A percentile compares a stretch with the other conserved stretches of the same genome.
Evolutionary conservation across 1,140 invertebrate genomes (phyloP).

Genomic region (Calosoma granatense): DNA sequence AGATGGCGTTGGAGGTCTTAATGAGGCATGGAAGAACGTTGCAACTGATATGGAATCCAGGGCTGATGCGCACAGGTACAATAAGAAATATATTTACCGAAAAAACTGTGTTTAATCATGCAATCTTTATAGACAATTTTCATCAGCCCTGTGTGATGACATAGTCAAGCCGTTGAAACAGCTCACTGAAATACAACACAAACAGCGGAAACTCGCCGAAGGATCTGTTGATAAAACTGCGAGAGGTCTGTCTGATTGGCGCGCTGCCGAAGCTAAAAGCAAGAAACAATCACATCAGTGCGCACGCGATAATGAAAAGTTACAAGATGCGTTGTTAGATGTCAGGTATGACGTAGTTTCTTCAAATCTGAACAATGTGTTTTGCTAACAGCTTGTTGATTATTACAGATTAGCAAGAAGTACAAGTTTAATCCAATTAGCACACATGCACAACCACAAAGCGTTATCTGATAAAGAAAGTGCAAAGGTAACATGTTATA

Average conservation of each 20-base stretch:
- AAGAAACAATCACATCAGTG: conserved; percentile 77
- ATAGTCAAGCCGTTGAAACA: conserved; percentile 78
- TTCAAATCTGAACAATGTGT: no score
- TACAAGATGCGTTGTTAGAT: conserved; percentile 59
- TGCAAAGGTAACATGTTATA: conserved; percentile 46
- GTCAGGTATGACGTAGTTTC: conserved; percentile 17
- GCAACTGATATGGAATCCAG: conserved; percentile 83
- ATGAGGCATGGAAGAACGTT: conserved; percentile 81
- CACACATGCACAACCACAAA: conserved; percentile 32
- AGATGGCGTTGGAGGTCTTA: conserved; percentile 69
- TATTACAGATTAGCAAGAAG: conserved; percentile 31
- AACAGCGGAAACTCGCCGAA: conserved; percentile 59
- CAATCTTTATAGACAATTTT: conserved; percentile 53
- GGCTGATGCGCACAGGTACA: conserved; percentile 72
- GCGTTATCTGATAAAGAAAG: conserved; percentile 57
- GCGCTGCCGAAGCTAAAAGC: conserved; percentile 71
- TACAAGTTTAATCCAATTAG: conserved; percentile 31
- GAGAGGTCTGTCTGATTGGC: conserved; percentile 72
- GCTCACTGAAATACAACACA: conserved; percentile 60
- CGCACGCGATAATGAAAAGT: conserved; percentile 77
- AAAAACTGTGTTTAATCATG: background rate
- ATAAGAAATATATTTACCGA: conserved; percentile 11
- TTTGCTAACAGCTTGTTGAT: no score
- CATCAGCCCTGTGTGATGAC: conserved; percentile 70
- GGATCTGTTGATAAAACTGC: conserved; percentile 76